Percentiles rank a stretch among this genome's conserved stretches.
phyloP scores from a whole-genome alignment of 1,140 invertebrate genomes.

The Drosophila pruinosa region DNA sequence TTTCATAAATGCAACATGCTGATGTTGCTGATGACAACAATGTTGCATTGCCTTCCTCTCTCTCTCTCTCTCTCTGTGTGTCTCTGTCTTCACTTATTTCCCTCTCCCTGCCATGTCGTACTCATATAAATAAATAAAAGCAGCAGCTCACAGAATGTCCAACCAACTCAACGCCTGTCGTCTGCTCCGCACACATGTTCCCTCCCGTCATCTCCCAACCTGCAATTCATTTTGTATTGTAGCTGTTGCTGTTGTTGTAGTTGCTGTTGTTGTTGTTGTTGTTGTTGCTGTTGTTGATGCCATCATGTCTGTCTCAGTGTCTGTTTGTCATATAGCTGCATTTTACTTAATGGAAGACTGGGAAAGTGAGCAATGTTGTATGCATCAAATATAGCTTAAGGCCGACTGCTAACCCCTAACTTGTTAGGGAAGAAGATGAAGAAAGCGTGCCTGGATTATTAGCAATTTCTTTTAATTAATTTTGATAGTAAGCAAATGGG shows the following conservation, averaged over 20 bases:
- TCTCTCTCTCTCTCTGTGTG: background rate
- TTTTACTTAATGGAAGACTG: constrained; percentile 34
- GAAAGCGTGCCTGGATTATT: constrained; percentile 22
- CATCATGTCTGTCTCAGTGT: constrained; percentile 24
- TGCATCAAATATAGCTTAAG: constrained; percentile 42
- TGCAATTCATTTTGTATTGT: background rate
- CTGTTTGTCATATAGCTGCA: constrained; percentile 51
- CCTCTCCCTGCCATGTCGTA: background rate
- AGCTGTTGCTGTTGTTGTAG: background rate
- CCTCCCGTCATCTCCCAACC: background rate
- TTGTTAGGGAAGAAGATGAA: background rate
- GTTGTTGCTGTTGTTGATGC: constrained; percentile 1
- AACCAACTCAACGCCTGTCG: constrained; percentile 66
- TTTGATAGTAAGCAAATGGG: constrained; percentile 32
- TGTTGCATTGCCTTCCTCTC: constrained; percentile 58
- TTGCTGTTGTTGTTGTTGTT: background rate
- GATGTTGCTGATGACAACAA: constrained; percentile 73
- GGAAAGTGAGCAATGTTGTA: background rate
- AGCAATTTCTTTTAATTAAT: constrained; percentile 50
- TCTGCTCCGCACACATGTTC: background rate
- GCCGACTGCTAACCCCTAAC: constrained; percentile 8
- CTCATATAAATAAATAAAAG: constrained; percentile 70
- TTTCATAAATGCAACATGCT: constrained; percentile 78
- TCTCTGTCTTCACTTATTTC: background rate
- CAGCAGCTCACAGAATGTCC: constrained; percentile 63